Evolutionary conservation across 2,888 invertebrate genomes (phyloP).

Genomic region (Metopia argyrocephala): DNA sequence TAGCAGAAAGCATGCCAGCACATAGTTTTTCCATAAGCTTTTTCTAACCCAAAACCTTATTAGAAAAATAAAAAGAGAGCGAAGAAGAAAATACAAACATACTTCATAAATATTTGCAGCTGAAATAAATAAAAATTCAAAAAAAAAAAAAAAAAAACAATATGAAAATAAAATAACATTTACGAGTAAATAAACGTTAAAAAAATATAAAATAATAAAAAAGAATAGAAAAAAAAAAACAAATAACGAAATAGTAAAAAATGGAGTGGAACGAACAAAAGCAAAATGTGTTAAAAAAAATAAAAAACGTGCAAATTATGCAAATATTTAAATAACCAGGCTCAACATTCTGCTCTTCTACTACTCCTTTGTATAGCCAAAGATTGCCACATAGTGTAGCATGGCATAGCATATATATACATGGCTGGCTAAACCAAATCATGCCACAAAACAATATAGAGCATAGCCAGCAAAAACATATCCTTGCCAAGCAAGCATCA

Average conservation of each 20-base stretch:
- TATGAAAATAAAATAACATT: conserved; percentile 8
- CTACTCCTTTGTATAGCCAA: not conserved
- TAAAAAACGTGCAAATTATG: conserved; percentile 74
- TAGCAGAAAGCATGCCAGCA: too few species aligned
- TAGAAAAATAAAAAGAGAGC: not conserved
- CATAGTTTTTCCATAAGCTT: too few species aligned
- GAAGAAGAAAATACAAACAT: not conserved
- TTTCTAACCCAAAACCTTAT: too few species aligned
- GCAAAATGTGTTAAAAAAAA: conserved; percentile 68
- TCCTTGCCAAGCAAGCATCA: not conserved
- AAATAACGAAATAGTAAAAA: conserved; percentile 56
- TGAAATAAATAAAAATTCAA: not conserved
- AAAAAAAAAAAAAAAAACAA: conserved; percentile 28
- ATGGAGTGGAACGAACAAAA: not conserved
- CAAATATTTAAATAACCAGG: conserved; percentile 72
- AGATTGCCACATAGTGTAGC: not conserved
- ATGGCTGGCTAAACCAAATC: conserved; percentile 1
- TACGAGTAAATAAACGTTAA: conserved; percentile 49
- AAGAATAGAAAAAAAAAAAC: not conserved
- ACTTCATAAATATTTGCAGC: conserved; percentile 66
- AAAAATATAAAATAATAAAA: conserved; percentile 1
- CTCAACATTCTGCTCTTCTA: not conserved
- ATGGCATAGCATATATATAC: not conserved
- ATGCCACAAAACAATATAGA: conserved; percentile 4
- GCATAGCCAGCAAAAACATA: not conserved